phyloP scores from a whole-genome alignment of 2,888 invertebrate species.

The Latrodectus elegans region DNA sequence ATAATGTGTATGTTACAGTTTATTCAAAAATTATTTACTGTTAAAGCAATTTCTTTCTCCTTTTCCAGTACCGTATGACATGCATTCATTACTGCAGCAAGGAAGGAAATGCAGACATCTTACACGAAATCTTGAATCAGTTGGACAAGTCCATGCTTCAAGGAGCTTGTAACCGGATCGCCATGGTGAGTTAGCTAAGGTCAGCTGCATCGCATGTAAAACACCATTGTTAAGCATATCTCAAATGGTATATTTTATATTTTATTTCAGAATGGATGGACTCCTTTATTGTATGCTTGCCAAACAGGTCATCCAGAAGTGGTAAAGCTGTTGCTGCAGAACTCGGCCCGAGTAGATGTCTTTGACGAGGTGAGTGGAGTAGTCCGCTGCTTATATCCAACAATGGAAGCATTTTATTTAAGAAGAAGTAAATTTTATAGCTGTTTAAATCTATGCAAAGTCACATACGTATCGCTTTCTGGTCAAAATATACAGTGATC shows the following conservation, averaged over 20 bases:
- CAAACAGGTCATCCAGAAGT: conserved; percentile 96
- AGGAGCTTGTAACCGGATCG: conserved; percentile 94
- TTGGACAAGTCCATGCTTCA: conserved; percentile 92
- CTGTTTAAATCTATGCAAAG: too few relatives aligned
- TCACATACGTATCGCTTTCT: too few relatives aligned
- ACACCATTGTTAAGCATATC: neutral
- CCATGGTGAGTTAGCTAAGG: conserved; percentile 79
- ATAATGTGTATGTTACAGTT: too few relatives aligned
- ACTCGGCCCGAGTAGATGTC: conserved; percentile 98
- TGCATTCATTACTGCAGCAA: conserved; percentile 96
- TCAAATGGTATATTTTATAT: neutral
- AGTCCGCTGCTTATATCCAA: too few relatives aligned
- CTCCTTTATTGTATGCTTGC: conserved; percentile 95
- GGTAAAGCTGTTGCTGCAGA: conserved; percentile 86
- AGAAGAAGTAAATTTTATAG: too few relatives aligned
- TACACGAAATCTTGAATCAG: conserved; percentile 93
- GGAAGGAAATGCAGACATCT: conserved; percentile 95
- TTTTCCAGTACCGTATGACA: conserved; percentile 81
- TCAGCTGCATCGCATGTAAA: neutral
- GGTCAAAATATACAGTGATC: too few relatives aligned
- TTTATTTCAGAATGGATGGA: conserved; percentile 82
- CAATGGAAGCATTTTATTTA: too few relatives aligned
- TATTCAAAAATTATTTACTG: neutral
- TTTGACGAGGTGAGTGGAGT: conserved; percentile 91
- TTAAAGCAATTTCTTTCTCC: neutral